Evolutionary conservation across 2,888 invertebrate genomes (phyloP).

Genomic region (Pammene aurita): DNA sequence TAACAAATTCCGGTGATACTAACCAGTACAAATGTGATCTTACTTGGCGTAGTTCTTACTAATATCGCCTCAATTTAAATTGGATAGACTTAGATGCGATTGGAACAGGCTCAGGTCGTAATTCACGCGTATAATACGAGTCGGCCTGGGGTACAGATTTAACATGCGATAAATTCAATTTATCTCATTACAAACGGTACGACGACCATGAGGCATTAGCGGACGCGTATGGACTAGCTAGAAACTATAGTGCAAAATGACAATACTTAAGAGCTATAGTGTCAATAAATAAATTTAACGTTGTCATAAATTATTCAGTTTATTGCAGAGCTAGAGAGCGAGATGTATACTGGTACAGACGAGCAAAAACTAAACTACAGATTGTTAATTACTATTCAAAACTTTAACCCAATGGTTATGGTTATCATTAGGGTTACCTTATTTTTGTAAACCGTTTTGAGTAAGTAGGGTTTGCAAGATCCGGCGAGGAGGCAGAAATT

Average conservation of each 20-base stretch:
- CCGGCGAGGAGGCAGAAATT: no score
- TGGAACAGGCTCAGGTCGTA: constrained; percentile 49
- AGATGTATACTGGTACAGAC: no score
- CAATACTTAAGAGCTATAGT: background rate
- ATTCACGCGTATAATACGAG: constrained; percentile 58
- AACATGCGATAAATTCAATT: constrained; percentile 68
- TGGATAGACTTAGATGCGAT: background rate
- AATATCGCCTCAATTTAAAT: background rate
- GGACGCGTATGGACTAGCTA: background rate
- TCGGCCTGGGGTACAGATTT: constrained; percentile 61
- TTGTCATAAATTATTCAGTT: background rate
- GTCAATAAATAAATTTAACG: background rate
- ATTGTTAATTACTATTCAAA: no score
- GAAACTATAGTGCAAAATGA: constrained; percentile 20
- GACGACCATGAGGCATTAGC: constrained; percentile 46
- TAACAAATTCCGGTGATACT: background rate
- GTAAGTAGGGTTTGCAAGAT: no score
- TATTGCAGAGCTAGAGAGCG: background rate
- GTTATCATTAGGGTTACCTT: no score
- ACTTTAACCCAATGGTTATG: no score
- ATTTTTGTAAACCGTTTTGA: no score
- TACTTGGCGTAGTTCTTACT: background rate
- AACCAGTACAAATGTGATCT: background rate
- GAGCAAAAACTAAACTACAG: no score
- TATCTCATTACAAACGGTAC: constrained; percentile 64